These are phyloP conservation scores for Altica lythri DNA, from an alignment of 2,888 invertebrate genomes.

Conservation along the genomic window DNA sequence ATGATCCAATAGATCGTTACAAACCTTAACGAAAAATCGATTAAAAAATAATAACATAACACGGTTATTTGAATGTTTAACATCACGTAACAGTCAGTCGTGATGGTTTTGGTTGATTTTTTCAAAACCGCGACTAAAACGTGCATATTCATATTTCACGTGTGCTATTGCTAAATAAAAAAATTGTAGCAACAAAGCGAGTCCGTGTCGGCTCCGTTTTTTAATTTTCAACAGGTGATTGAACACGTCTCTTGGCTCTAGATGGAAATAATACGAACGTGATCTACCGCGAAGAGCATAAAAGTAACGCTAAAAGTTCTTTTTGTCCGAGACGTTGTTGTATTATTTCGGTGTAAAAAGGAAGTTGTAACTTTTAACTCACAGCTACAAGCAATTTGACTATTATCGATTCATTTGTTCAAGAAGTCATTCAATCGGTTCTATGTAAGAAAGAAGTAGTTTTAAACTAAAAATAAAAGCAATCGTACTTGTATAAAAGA, in stretches of 20 bases:
- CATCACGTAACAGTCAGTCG: background rate
- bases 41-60: background rate
- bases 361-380: no score
- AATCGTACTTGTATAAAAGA: no score
- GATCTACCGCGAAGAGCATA: constrained; percentile 1
- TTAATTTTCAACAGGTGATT: constrained; percentile 5
- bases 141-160: constrained; percentile 4
- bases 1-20: no score
- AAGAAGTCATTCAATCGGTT: no score
- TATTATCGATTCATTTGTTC: no score
- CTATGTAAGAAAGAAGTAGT: no score
- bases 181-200: background rate
- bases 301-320: constrained; percentile 11
- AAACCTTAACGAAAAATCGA: no score
- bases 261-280: background rate
- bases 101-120: background rate
- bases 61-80: background rate
- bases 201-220: background rate
- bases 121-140: background rate
- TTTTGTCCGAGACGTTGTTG: no score
- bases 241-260: constrained; percentile 2
- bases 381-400: no score
- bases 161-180: no score
- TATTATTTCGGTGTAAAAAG: no score
- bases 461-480: no score